Conservation (phyloP, 30 jellyfish, hydroid and myxozoan species). For the Morbakka virulenta region DNA sequence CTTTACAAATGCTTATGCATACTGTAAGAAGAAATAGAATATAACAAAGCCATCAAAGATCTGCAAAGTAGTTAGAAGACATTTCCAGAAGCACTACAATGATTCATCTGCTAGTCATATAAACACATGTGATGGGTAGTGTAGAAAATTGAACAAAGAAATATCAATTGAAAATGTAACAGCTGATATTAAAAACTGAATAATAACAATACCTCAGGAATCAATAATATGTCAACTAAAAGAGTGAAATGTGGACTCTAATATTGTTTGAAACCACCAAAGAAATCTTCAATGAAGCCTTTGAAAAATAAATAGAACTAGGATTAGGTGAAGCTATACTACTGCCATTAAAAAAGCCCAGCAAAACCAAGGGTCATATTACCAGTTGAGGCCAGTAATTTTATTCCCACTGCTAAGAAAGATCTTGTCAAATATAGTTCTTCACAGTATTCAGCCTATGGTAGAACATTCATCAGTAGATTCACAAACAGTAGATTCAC, state of each 20-base stretch:
- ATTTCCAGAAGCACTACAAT: constrained; percentile 20
- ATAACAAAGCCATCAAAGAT: no score
- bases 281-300: no score
- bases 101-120: background rate
- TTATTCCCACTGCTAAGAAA: constrained; percentile 37
- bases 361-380: constrained; percentile 39
- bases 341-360: constrained; percentile 5
- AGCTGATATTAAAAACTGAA: background rate
- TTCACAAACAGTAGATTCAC: constrained; percentile 4
- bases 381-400: constrained; percentile 20
- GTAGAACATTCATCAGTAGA: constrained; percentile 12
- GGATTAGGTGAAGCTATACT: constrained; percentile 10
- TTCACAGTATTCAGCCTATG: constrained; percentile 16
- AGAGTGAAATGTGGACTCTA: background rate
- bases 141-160: background rate
- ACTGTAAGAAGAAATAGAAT: no score
- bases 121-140: background rate
- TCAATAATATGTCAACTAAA: background rate
- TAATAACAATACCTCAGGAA: background rate
- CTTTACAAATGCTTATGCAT: no score
- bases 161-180: constrained; percentile 4
- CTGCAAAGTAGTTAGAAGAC: no score
- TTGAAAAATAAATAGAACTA: background rate
- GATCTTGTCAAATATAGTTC: no score
- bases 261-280: background rate